Base-by-base conservation (phyloP, 1,140 invertebrate genomes). In the Chironomus tepperi region DNA sequence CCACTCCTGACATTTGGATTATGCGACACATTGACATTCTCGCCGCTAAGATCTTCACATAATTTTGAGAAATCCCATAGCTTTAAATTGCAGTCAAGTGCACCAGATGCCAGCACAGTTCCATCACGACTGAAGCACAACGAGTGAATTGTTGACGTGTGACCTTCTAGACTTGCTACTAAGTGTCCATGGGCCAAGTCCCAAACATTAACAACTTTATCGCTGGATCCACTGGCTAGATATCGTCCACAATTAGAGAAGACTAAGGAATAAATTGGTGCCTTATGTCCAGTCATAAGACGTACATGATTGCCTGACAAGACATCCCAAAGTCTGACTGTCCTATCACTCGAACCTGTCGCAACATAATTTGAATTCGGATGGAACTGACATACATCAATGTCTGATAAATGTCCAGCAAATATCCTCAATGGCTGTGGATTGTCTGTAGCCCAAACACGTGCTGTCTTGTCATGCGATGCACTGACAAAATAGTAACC, bases 291-390 rank as follows among this genome's bases (percentile, higher is more conserved):
- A 3, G 95, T 98, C 91, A 98, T 93, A 15, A 96, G 83, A 76
- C 97, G 87, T 1, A 99, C 96, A 87, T 97, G 96, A 77, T 88
- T 88, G 5, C 98, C 98, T 57, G 89, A 93, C 0, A 94, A 86
- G 75, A 95, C 92, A 83, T 99, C 98, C 96, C 97, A 99, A 9
- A 99, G 81, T 76, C 98, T 87, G 0, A 99, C 90, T 1, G 93
- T 93, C 78, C 96, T 88, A 84, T 99, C 98, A 80, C 94, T 95
- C 2, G 96, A 98, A 6, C 97, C 98, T 15, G 96, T 97, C 0
- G 96, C 97, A 72, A 99, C 84, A 77, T 99, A 99, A 84, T 99
- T 98, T 10, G 93, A 95, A 85, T 99, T 99, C 0, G 97, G 97
- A 86, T 99, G 97, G 84, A 98, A 98, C 79, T 95, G 91, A 24